A percentile compares a stretch with the other conserved stretches of the same genome.
phyloP scores from a whole-genome alignment of 2,888 invertebrate species.

The Pheosia gnoma region DNA sequence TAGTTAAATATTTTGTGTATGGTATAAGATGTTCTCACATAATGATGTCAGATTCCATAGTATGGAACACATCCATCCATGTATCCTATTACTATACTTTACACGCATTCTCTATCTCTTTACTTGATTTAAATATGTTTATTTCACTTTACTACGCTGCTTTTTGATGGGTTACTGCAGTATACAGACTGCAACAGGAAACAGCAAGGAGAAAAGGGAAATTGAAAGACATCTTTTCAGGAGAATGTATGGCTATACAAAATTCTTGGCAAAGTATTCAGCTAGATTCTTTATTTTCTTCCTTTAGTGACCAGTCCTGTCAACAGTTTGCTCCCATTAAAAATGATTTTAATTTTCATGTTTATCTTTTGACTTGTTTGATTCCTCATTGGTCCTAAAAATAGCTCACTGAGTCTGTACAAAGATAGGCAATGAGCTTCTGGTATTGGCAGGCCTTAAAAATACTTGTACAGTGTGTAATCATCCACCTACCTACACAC shows the following conservation, averaged over 20 bases:
- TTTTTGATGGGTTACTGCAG: slow-evolving; percentile 87
- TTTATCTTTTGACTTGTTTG: slow-evolving; percentile 30
- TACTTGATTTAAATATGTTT: slow-evolving; percentile 79
- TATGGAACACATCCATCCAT: slow-evolving; percentile 66
- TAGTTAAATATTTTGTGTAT: slow-evolving; percentile 39
- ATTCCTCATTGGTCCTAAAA: slow-evolving; percentile 43
- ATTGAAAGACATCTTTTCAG: slow-evolving; percentile 93
- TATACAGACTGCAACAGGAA: slow-evolving; percentile 91
- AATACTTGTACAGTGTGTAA: slow-evolving; percentile 11
- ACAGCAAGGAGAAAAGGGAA: slow-evolving; percentile 92
- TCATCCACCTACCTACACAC: slow-evolving; percentile 15
- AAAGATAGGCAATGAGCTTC: slow-evolving; percentile 30
- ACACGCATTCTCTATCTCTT: slow-evolving; percentile 73
- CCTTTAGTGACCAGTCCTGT: slow-evolving; percentile 55
- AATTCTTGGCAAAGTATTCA: slow-evolving; percentile 77
- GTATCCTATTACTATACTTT: slow-evolving; percentile 76
- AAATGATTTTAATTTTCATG: slow-evolving; percentile 27
- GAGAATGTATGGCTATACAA: slow-evolving; percentile 90
- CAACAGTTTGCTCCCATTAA: slow-evolving; percentile 30
- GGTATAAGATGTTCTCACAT: slow-evolving; percentile 53
- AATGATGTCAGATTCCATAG: slow-evolving; percentile 66
- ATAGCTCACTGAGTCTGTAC: slow-evolving; percentile 38
- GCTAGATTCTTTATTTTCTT: slow-evolving; percentile 71
- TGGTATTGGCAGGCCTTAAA: slow-evolving; percentile 28
- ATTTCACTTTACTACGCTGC: slow-evolving; percentile 86